These are phyloP conservation scores for Myrmecobius fasciatus DNA, from an alignment of 2,113 vertebrate genomes.

Conservation along the genomic window DNA sequence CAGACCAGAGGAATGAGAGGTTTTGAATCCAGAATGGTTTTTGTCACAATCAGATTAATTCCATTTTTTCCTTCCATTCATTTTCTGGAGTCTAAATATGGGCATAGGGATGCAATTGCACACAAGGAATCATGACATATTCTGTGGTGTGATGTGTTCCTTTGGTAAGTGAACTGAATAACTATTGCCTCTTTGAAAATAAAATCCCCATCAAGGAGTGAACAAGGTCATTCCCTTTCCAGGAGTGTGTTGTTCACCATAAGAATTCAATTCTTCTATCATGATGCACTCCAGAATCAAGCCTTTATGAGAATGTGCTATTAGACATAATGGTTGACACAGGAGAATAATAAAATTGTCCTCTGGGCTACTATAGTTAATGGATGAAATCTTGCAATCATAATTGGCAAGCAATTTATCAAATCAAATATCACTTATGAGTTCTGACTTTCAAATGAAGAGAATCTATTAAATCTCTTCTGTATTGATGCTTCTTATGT, in stretches of 20 bases:
- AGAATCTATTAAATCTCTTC: slow-evolving; percentile 38
- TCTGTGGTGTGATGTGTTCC: neutral
- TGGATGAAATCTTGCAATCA: slow-evolving; percentile 11
- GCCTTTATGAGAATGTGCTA: neutral
- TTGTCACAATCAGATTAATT: slow-evolving; percentile 74
- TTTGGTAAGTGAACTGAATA: slow-evolving; percentile 33
- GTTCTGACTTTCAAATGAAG: slow-evolving; percentile 53
- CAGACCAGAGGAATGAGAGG: slow-evolving; percentile 66
- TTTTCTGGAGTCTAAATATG: slow-evolving; percentile 68
- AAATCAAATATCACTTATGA: slow-evolving; percentile 1
- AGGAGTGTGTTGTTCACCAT: neutral
- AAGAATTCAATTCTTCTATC: neutral
- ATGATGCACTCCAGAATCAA: slow-evolving; percentile 24
- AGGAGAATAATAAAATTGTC: slow-evolving; percentile 49
- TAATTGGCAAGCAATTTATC: neutral
- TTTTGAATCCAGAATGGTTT: slow-evolving; percentile 63
- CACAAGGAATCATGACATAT: slow-evolving; percentile 14
- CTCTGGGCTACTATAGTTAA: slow-evolving; percentile 13
- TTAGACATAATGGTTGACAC: slow-evolving; percentile 31
- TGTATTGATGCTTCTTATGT: slow-evolving; percentile 30
- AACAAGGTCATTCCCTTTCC: neutral
- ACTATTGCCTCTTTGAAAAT: slow-evolving; percentile 15
- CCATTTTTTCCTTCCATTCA: slow-evolving; percentile 61
- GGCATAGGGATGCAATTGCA: slow-evolving; percentile 37
- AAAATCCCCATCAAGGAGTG: neutral